Evolutionary conservation across 35 echinoderm and acorn worm genomes (phyloP).

Genomic region (Apostichopus californicus): DNA sequence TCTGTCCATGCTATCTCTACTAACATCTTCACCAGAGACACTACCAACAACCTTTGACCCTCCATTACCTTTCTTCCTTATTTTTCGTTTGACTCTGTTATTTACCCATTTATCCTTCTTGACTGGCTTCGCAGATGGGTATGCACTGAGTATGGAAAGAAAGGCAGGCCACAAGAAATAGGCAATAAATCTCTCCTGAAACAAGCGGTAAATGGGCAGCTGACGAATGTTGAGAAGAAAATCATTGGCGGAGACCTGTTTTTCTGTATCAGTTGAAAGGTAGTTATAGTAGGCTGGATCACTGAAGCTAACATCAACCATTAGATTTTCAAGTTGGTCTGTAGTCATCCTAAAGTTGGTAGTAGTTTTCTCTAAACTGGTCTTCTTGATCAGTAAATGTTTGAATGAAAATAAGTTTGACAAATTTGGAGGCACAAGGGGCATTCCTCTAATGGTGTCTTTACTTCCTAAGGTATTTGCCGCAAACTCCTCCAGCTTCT

Average conservation of each 20-base stretch:
- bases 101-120: background rate
- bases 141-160: background rate
- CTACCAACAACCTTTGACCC: background rate
- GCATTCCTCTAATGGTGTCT: background rate
- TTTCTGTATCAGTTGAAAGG: background rate
- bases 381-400: conserved; percentile 37
- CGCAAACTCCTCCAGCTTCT: conserved; percentile 33
- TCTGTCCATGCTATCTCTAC: background rate
- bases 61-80: background rate
- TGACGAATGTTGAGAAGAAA: background rate
- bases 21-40: background rate
- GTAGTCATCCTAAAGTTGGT: background rate
- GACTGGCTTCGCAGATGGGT: background rate
- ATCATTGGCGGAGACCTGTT: background rate
- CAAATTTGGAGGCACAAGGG: conserved; percentile 18
- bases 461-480: background rate
- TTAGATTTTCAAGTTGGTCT: background rate
- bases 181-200: conserved; percentile 28
- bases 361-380: background rate
- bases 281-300: background rate
- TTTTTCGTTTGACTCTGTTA: background rate
- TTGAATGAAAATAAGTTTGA: conserved; percentile 30
- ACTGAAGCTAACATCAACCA: background rate
- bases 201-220: background rate
- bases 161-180: conserved; percentile 35